Evolutionary conservation across 2,797 vertebrate genomes (phyloP).

Genomic region (Onychomys torridus): DNA sequence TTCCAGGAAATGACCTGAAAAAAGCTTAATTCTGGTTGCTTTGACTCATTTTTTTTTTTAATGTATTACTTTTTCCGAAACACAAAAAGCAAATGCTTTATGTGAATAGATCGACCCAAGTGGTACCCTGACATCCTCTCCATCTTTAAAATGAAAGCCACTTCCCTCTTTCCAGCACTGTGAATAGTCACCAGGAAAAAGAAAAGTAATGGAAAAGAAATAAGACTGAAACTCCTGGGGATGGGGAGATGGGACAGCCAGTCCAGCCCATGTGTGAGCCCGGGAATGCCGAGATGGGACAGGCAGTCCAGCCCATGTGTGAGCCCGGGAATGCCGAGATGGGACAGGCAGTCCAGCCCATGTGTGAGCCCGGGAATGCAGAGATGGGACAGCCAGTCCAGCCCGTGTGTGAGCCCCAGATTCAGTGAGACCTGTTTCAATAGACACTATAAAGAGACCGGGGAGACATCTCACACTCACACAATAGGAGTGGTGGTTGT

Average conservation of each 20-base stretch:
- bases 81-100: neutral
- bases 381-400: too few relatives aligned
- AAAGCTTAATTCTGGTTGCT: neutral
- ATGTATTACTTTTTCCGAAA: neutral
- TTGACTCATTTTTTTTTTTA: neutral
- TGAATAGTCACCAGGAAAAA: neutral
- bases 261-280: too few relatives aligned
- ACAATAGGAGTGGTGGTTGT: neutral
- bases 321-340: too few relatives aligned
- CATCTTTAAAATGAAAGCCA: neutral
- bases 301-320: too few relatives aligned
- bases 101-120: neutral
- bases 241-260: neutral
- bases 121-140: neutral
- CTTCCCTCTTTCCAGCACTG: neutral
- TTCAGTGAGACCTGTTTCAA: neutral
- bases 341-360: too few relatives aligned
- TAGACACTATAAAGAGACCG: neutral
- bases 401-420: neutral
- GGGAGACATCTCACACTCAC: neutral
- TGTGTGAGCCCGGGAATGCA: too few relatives aligned
- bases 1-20: too few relatives aligned
- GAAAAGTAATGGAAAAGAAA: neutral
- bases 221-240: neutral
- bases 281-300: too few relatives aligned